Conservation (phyloP, 2,888 invertebrate species). For the Cerceris ruficornis region DNA sequence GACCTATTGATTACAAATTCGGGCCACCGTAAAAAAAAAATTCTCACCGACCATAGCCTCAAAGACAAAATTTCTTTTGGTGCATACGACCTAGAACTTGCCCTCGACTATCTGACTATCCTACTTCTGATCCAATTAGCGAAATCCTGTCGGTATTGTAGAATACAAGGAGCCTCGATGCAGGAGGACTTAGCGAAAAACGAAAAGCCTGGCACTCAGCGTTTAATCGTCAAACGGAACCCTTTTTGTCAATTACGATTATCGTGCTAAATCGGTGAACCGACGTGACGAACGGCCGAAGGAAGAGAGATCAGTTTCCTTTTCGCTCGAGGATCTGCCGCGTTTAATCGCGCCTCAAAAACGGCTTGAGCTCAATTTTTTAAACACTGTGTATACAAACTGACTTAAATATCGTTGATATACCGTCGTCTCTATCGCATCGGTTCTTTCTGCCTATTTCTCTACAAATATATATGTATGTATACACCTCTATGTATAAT, state of each 20-base stretch:
- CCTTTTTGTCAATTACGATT: conserved; percentile 70
- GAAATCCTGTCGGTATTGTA: too few relatives aligned
- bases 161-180: background rate
- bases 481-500: too few relatives aligned
- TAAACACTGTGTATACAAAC: conserved; percentile 33
- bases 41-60: too few relatives aligned
- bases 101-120: too few relatives aligned
- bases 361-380: conserved; percentile 60
- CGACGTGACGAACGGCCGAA: conserved; percentile 12
- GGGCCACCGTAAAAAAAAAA: too few relatives aligned
- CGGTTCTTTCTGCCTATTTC: conserved; percentile 19
- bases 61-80: too few relatives aligned
- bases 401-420: conserved; percentile 17
- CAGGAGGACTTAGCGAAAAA: background rate
- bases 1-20: too few relatives aligned
- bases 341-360: conserved; percentile 15
- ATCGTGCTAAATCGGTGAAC: conserved; percentile 35
- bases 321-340: background rate
- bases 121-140: too few relatives aligned
- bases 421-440: conserved; percentile 5
- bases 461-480: conserved; percentile 1
- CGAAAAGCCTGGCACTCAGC: background rate
- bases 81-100: too few relatives aligned
- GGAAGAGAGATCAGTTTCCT: background rate
- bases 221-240: conserved; percentile 20